phyloP scores from a whole-genome alignment of 2,888 invertebrate genomes.

The Brenthis daphne region DNA sequence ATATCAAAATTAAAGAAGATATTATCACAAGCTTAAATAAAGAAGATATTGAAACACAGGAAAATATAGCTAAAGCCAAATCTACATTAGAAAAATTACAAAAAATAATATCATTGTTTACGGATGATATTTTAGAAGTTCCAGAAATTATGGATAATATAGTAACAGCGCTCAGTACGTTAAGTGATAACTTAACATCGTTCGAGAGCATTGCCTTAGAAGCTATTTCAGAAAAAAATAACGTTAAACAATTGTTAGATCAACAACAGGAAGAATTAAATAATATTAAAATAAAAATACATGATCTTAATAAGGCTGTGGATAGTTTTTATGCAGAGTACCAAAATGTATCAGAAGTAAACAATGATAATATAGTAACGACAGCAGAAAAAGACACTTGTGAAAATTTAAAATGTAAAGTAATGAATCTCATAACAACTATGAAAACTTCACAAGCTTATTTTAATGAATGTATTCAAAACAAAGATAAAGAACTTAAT shows the following conservation, averaged over 20 bases:
- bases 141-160: constrained; percentile 53
- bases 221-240: constrained; percentile 49
- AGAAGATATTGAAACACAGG: constrained; percentile 45
- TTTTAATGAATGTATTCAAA: constrained; percentile 39
- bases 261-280: constrained; percentile 32
- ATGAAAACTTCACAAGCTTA: constrained; percentile 31
- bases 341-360: constrained; percentile 13
- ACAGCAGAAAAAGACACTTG: constrained; percentile 17
- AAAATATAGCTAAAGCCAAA: constrained; percentile 51
- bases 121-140: constrained; percentile 51
- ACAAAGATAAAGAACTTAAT: constrained; percentile 43
- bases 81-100: constrained; percentile 48
- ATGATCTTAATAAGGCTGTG: constrained; percentile 37
- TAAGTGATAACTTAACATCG: constrained; percentile 49
- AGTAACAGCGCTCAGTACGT: constrained; percentile 47
- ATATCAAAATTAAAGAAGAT: constrained; percentile 48
- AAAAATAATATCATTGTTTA: constrained; percentile 49
- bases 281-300: constrained; percentile 34
- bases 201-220: constrained; percentile 50
- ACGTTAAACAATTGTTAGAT: constrained; percentile 29
- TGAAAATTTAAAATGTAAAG: constrained; percentile 37
- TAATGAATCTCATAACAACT: constrained; percentile 36
- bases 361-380: constrained; percentile 13
- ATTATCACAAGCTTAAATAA: constrained; percentile 48
- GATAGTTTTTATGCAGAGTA: constrained; percentile 38